phyloP scores from a whole-genome alignment of 2,113 vertebrate species.

The Lepus europaeus region DNA sequence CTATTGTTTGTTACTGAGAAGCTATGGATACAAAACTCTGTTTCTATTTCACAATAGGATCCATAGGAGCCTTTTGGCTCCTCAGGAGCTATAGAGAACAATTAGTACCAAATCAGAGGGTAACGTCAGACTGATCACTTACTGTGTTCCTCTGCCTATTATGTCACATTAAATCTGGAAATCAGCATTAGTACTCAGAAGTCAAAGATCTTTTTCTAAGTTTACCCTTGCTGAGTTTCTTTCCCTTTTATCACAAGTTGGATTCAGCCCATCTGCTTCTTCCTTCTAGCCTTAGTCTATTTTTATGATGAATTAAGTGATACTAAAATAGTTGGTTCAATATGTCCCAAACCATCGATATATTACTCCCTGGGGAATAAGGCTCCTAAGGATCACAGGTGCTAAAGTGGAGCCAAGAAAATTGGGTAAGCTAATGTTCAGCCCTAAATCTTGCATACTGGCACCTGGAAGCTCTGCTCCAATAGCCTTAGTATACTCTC shows the following conservation, averaged over 20 bases:
- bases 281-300: slow-evolving; percentile 28
- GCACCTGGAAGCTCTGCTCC: neutral
- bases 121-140: neutral
- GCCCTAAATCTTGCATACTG: slow-evolving; percentile 51
- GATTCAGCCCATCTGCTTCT: slow-evolving; percentile 57
- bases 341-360: neutral
- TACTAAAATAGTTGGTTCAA: slow-evolving; percentile 53
- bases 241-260: slow-evolving; percentile 52
- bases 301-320: slow-evolving; percentile 68
- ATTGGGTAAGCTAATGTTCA: slow-evolving; percentile 55
- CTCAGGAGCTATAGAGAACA: neutral
- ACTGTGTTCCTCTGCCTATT: neutral
- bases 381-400: slow-evolving; percentile 31
- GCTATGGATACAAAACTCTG: neutral
- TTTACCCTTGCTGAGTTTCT: neutral
- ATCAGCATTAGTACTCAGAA: neutral
- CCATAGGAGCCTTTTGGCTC: neutral
- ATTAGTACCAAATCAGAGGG: neutral
- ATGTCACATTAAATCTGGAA: neutral
- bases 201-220: slow-evolving; percentile 31
- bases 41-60: neutral
- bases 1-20: slow-evolving; percentile 16
- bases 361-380: slow-evolving; percentile 19
- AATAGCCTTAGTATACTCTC: neutral
- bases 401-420: slow-evolving; percentile 55